phyloP scores from a whole-genome alignment of 2,113 vertebrate species.

The Formicarius rufipectus region DNA sequence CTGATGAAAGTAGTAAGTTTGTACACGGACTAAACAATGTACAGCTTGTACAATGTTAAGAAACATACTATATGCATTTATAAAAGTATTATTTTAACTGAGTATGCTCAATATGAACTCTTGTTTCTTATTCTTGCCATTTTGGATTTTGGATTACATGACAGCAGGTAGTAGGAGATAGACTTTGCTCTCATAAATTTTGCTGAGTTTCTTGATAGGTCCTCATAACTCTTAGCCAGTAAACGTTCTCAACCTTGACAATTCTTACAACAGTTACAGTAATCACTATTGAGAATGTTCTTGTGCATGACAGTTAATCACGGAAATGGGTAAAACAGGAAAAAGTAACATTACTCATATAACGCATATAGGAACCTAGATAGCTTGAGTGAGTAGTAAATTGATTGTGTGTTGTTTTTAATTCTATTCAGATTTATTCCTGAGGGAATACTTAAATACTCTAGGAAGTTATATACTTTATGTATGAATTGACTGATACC shows the following conservation, averaged over 20 bases:
- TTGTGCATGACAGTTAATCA: background rate
- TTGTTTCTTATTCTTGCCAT: background rate
- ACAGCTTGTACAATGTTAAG: background rate
- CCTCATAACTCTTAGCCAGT: background rate
- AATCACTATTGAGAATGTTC: background rate
- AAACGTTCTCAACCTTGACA: background rate
- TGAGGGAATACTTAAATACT: background rate
- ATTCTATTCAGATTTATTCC: background rate
- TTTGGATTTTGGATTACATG: background rate
- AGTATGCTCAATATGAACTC: background rate
- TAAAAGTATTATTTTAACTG: background rate
- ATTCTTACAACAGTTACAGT: background rate
- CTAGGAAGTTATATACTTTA: background rate
- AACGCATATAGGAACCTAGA: background rate
- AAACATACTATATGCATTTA: background rate
- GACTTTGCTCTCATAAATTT: background rate
- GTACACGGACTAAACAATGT: background rate
- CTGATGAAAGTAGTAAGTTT: background rate
- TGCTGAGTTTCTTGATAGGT: background rate
- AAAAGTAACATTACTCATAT: background rate
- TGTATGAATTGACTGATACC: background rate
- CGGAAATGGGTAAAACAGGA: background rate
- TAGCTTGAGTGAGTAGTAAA: background rate
- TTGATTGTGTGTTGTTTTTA: background rate
- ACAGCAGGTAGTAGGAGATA: background rate